These are phyloP conservation scores for Drosophila robusta DNA, from an alignment of 2,888 invertebrate species.

Conservation along the genomic window DNA sequence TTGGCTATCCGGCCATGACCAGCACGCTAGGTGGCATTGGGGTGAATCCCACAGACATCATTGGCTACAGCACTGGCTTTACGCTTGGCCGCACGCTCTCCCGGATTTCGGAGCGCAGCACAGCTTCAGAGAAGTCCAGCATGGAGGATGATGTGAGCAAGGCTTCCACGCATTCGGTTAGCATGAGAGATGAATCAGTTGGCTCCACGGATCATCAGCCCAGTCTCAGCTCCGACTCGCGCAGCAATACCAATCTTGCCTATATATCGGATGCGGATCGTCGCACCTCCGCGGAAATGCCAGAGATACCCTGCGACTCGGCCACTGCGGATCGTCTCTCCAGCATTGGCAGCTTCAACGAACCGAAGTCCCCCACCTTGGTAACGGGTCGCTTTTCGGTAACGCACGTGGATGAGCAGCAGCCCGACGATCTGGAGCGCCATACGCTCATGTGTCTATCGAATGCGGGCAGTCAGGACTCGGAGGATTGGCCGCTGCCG, in stretches of 20 bases:
- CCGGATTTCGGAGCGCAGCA: slow-evolving; percentile 94
- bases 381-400: slow-evolving; percentile 84
- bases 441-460: slow-evolving; percentile 84
- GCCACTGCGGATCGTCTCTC: slow-evolving; percentile 86
- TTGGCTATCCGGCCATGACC: slow-evolving; percentile 89
- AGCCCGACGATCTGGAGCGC: slow-evolving; percentile 79
- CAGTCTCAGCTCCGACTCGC: slow-evolving; percentile 93
- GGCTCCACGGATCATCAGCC: slow-evolving; percentile 94
- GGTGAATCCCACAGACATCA: slow-evolving; percentile 88
- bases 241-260: slow-evolving; percentile 90
- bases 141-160: slow-evolving; percentile 94
- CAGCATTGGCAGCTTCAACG: slow-evolving; percentile 85
- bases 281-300: slow-evolving; percentile 93
- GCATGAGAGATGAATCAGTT: slow-evolving; percentile 93
- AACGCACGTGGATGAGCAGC: slow-evolving; percentile 84
- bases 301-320: slow-evolving; percentile 92
- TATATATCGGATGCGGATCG: slow-evolving; percentile 92
- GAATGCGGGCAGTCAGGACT: slow-evolving; percentile 89
- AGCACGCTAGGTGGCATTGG: slow-evolving; percentile 86
- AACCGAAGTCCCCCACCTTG: slow-evolving; percentile 85
- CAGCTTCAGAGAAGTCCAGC: slow-evolving; percentile 94
- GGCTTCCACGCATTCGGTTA: slow-evolving; percentile 93
- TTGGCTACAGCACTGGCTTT: slow-evolving; percentile 91
- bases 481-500: slow-evolving; percentile 91
- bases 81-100: slow-evolving; percentile 91